Percentiles rank a stretch among this genome's conserved stretches.
Conservation (phyloP, 2,113 vertebrate genomes). For the Elgaria multicarinata region DNA sequence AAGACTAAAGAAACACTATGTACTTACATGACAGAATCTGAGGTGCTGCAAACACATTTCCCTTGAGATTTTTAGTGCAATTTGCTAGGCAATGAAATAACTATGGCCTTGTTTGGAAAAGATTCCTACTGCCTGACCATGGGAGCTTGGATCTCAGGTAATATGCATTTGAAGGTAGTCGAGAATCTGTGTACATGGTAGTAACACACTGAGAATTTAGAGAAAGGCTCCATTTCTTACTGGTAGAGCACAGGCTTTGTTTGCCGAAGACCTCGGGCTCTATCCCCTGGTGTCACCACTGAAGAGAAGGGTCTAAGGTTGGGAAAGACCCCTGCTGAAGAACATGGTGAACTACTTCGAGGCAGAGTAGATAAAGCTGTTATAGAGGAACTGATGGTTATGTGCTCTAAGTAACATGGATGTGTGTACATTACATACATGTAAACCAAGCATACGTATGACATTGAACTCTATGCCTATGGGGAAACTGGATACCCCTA, state of each 20-base stretch:
- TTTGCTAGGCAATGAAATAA: too few species aligned
- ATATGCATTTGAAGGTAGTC: background rate
- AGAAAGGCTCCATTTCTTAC: background rate
- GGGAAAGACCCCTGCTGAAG: too few species aligned
- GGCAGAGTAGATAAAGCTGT: too few species aligned
- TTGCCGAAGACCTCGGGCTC: background rate
- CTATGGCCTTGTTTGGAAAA: background rate
- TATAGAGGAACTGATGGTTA: too few species aligned
- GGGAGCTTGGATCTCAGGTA: background rate
- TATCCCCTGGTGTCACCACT: background rate
- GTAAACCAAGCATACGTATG: too few species aligned
- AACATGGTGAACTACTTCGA: too few species aligned
- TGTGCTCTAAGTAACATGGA: too few species aligned
- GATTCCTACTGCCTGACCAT: background rate
- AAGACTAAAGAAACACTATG: constrained; percentile 42
- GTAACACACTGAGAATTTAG: background rate
- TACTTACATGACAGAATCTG: constrained; percentile 33
- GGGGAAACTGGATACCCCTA: too few species aligned
- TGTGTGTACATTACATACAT: too few species aligned
- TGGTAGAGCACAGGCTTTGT: background rate
- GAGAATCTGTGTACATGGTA: background rate
- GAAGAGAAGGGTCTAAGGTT: background rate
- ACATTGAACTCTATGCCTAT: too few species aligned
- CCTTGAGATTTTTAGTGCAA: background rate
- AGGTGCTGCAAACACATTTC: constrained; percentile 45